These are phyloP conservation scores for Melanotaenia parkinsoni DNA, from an alignment of 2,797 vertebrate genomes.

Conservation along the genomic window DNA sequence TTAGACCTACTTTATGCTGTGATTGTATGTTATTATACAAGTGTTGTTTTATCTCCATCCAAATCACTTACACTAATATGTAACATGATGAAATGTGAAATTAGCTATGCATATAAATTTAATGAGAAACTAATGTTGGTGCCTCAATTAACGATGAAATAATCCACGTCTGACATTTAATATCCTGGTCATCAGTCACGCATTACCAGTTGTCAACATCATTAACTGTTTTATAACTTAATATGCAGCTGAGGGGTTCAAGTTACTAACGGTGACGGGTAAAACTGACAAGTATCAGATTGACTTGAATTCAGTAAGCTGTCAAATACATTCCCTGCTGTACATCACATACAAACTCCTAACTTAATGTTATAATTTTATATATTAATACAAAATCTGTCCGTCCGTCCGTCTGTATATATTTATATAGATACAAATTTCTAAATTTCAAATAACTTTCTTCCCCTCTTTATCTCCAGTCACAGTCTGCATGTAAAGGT, in stretches of 20 bases:
- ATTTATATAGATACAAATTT: no score
- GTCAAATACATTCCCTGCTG: background rate
- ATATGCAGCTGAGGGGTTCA: conserved; percentile 6
- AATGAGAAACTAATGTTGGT: conserved; percentile 4
- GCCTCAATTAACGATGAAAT: conserved; percentile 2
- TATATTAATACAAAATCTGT: background rate
- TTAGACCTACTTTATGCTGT: background rate
- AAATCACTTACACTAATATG: background rate
- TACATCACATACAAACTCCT: background rate
- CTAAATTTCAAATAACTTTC: no score
- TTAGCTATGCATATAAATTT: background rate
- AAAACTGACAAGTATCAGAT: conserved; percentile 6
- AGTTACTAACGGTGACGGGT: conserved; percentile 7
- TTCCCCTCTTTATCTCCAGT: background rate
- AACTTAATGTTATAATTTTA: background rate
- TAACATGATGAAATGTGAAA: conserved; percentile 5
- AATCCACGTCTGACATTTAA: conserved; percentile 8
- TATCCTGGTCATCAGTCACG: conserved; percentile 22
- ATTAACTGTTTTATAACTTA: conserved; percentile 24
- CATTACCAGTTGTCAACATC: conserved; percentile 1
- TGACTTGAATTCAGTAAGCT: background rate
- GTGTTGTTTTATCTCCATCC: background rate
- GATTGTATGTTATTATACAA: background rate
- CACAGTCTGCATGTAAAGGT: background rate
- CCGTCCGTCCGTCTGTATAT: no score